These are phyloP conservation scores for Abramis brama DNA, from an alignment of 2,113 vertebrate species.

Conservation along the genomic window DNA sequence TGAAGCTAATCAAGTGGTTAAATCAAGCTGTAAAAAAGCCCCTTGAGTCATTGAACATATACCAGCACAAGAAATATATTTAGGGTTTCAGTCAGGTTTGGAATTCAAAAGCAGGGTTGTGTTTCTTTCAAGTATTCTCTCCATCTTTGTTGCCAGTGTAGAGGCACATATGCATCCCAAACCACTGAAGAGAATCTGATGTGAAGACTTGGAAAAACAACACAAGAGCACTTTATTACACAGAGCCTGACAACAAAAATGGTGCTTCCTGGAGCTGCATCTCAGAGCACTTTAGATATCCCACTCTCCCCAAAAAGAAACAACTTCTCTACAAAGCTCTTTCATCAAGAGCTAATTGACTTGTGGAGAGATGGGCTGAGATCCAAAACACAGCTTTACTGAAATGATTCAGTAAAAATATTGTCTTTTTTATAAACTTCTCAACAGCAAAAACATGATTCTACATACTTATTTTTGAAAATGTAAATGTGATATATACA, in stretches of 20 bases:
- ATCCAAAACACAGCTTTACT: not conserved
- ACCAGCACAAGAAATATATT: not conserved
- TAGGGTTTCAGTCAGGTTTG: not conserved
- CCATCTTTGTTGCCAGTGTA: not conserved
- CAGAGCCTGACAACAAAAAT: conserved; percentile 5
- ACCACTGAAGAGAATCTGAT: conserved; percentile 17
- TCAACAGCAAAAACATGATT: not conserved
- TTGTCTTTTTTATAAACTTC: not conserved
- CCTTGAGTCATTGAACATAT: not conserved
- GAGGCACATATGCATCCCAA: not conserved
- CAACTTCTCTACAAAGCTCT: not conserved
- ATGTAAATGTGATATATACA: not conserved
- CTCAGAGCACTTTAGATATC: conserved; percentile 13
- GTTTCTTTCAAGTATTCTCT: conserved; percentile 17
- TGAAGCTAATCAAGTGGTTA: not conserved
- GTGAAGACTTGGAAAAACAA: conserved; percentile 22
- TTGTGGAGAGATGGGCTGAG: not conserved
- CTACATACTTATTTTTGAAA: not conserved
- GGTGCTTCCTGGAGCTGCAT: not conserved
- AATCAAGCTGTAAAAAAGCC: not conserved
- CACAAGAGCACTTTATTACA: conserved; percentile 43
- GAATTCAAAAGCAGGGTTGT: not conserved
- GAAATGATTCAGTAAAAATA: not conserved
- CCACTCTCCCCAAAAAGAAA: not conserved
- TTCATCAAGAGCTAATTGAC: conserved; percentile 17